These are phyloP conservation scores for Scolopax mira DNA, from an alignment of 2,113 vertebrate genomes.

Conservation along the genomic window DNA sequence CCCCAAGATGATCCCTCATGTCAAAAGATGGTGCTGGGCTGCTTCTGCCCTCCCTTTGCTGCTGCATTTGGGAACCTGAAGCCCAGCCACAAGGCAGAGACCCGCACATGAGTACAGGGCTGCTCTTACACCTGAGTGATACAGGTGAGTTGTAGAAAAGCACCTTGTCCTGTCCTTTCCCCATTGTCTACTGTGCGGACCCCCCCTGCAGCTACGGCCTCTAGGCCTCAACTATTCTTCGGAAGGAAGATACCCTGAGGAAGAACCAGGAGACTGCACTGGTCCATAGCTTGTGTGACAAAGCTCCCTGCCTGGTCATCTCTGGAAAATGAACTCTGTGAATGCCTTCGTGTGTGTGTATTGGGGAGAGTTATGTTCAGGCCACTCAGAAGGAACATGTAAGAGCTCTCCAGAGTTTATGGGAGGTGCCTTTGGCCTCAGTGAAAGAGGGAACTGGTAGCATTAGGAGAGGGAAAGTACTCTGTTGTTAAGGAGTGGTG, in stretches of 20 bases:
- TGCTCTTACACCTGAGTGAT: not conserved
- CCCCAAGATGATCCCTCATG: not conserved
- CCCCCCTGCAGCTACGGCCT: not conserved
- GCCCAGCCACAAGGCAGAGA: not conserved
- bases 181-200: fast-evolving
- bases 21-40: not conserved
- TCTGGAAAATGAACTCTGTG: conserved; percentile 5
- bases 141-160: not conserved
- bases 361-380: conserved; percentile 10
- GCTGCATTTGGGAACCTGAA: not conserved
- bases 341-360: not conserved
- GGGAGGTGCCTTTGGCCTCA: conserved; percentile 47
- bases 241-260: not conserved
- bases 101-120: fast-evolving
- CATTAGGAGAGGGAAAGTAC: conserved; percentile 62
- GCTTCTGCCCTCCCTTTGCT: not conserved
- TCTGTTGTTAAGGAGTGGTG: conserved; percentile 67
- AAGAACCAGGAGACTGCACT: not conserved
- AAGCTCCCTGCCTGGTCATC: not conserved
- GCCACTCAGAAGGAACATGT: conserved; percentile 39
- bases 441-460: conserved; percentile 54
- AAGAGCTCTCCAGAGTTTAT: conserved; percentile 62
- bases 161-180: not conserved
- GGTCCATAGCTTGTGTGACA: fast-evolving
- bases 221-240: fast-evolving